Base-by-base conservation (phyloP, 2,113 vertebrate species). In the Cyphotilapia sp. region DNA sequence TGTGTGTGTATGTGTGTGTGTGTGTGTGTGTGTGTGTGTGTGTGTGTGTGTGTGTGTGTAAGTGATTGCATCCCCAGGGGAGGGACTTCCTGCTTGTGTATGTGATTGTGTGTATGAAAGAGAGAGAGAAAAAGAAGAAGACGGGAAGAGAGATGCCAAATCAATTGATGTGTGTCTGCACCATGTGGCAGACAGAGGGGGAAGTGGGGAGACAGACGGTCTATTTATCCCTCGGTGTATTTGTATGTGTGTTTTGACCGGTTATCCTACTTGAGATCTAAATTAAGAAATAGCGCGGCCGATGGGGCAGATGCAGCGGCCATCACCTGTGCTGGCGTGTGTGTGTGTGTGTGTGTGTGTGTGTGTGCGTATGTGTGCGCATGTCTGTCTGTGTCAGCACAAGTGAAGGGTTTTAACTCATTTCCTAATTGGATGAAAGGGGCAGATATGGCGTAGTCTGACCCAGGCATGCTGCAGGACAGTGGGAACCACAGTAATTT, bases 181-280 rank as follows among this genome's bases (percentile, higher is more conserved):
- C 86, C 92, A 91, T 94, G 94, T 95, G 95, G 88, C 92, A 88
- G 93, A 90, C 91, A 81, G 89, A 81, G 87, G 82, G 91, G 90
- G 85, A 88, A 85, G 87, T 45, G 76, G 54, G 84, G 85, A 82
- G 92, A 91, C 93, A 91, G 92, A 91, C 91, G 86, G 88, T 94
- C 90, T 93, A 93, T 95, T 95, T 95, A 95, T 94, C 91, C 93
- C 61, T 94, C 86, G 76, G 88, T 94, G 90, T 94, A 93, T 95
- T 93, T 94, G 93, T 93, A 91, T 95, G 93, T 90, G 93, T 96
- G 91, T 95, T 95, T 95, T 93, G 92, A 95, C 91, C 93, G 81
- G 92, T 94, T 96, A 97, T 97, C 96, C 94, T 84, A 82, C 92
- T 94, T 91, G 86, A 95, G 91, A 97, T 97, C 96, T 96, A 96